These are phyloP conservation scores for Girardia tigrina DNA, from an alignment of 2,888 invertebrate species.

Conservation along the genomic window DNA sequence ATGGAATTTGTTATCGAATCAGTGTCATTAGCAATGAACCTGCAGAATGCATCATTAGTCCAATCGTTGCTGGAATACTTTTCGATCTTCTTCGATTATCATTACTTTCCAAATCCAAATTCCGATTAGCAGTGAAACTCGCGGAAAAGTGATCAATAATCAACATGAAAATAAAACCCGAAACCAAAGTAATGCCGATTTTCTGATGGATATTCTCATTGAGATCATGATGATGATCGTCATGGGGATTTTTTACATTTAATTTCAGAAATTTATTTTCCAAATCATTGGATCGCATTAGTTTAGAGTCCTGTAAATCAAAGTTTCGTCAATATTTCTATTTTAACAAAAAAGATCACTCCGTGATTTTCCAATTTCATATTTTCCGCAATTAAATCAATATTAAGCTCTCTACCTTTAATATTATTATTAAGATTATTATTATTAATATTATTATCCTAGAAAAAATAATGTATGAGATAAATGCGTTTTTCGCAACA, in stretches of 20 bases:
- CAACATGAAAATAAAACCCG: conserved; percentile 94
- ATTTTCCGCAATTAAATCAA: background rate
- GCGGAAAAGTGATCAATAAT: conserved; percentile 65
- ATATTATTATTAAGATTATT: background rate
- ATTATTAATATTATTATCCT: too few species aligned
- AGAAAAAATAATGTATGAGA: too few species aligned
- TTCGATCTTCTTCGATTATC: background rate
- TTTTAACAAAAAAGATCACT: too few species aligned
- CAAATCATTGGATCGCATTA: background rate
- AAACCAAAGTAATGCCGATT: conserved; percentile 78
- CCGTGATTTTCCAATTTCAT: background rate
- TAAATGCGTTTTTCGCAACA: too few species aligned
- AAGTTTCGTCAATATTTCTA: too few species aligned
- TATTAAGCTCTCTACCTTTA: background rate
- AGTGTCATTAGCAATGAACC: conserved; percentile 52
- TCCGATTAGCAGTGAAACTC: background rate
- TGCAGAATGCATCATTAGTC: conserved; percentile 91
- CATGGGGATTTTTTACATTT: background rate
- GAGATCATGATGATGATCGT: background rate
- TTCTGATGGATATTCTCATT: conserved; percentile 41
- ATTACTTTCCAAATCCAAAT: background rate
- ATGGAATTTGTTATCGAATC: conserved; percentile 15
- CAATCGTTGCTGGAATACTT: conserved; percentile 77
- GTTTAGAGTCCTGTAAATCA: too few species aligned
- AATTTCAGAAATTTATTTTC: background rate